Conservation (phyloP, 1,140 invertebrate species). For the Lasaia peninsularis region DNA sequence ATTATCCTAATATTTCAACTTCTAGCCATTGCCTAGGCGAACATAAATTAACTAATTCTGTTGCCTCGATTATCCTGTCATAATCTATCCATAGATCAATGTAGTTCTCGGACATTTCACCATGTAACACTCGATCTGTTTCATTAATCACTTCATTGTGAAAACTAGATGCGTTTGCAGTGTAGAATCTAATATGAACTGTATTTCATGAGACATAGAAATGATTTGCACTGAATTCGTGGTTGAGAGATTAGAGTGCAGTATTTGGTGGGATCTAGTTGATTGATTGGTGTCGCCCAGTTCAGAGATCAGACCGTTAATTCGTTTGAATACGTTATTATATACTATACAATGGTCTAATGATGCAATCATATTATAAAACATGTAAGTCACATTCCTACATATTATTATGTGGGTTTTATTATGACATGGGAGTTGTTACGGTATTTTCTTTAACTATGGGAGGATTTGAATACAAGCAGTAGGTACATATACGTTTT, state of each 20-base stretch:
- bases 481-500: too few relatives aligned
- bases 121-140: constrained; percentile 46
- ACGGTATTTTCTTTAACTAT: too few relatives aligned
- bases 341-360: constrained; percentile 22
- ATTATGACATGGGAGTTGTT: background rate
- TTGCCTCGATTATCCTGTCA: constrained; percentile 30
- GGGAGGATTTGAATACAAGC: too few relatives aligned
- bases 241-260: constrained; percentile 40
- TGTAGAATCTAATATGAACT: constrained; percentile 22
- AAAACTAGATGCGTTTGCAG: constrained; percentile 35
- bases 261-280: constrained; percentile 58
- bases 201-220: constrained; percentile 22
- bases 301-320: constrained; percentile 49
- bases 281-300: constrained; percentile 61
- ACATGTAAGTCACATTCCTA: background rate
- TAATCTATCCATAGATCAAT: constrained; percentile 57
- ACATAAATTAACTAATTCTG: background rate
- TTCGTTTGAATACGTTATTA: constrained; percentile 24
- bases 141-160: constrained; percentile 64
- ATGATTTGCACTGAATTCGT: constrained; percentile 21
- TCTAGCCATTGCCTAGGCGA: too few relatives aligned
- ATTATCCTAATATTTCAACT: too few relatives aligned
- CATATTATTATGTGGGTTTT: background rate
- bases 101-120: constrained; percentile 51
- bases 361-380: constrained; percentile 10